phyloP scores from a whole-genome alignment of 2,888 invertebrate genomes.

The Prosopocoilus inquinatus region DNA sequence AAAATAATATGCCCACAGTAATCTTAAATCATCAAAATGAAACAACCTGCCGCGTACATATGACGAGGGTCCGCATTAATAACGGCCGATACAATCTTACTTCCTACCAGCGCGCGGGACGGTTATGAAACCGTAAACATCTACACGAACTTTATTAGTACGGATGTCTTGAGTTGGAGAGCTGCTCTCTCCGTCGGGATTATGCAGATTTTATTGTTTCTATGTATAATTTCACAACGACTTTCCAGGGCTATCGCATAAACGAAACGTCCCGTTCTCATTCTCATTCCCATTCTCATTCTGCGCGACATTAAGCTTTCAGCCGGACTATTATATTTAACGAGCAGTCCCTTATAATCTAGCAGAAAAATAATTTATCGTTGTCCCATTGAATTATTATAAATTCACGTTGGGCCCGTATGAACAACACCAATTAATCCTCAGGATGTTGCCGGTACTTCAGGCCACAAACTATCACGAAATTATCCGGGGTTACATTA shows the following conservation, averaged over 20 bases:
- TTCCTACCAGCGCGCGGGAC: conserved; percentile 37
- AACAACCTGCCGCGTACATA: conserved; percentile 43
- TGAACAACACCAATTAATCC: too few relatives aligned
- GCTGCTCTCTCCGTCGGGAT: conserved; percentile 6
- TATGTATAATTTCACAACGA: conserved; percentile 24
- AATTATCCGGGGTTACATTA: too few relatives aligned
- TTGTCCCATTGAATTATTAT: too few relatives aligned
- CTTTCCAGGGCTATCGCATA: not conserved
- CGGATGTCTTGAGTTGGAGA: conserved; percentile 12
- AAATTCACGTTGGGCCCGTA: too few relatives aligned
- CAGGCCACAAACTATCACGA: too few relatives aligned
- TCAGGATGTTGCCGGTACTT: too few relatives aligned
- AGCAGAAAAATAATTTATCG: too few relatives aligned
- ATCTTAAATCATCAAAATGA: conserved; percentile 48
- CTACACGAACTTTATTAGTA: conserved; percentile 33
- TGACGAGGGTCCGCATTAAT: conserved; percentile 47
- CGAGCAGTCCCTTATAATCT: too few relatives aligned
- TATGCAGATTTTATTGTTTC: conserved; percentile 33
- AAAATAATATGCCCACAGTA: conserved; percentile 43
- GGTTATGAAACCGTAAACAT: conserved; percentile 44
- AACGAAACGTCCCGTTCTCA: not conserved
- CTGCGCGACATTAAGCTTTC: too few relatives aligned
- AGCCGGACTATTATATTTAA: too few relatives aligned
- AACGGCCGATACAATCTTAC: conserved; percentile 43
- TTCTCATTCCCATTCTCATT: too few relatives aligned